A percentile compares a stretch with the other conserved stretches of the same genome.
phyloP scores from a whole-genome alignment of 2,797 vertebrate species.

The Onychomys leucogaster region DNA sequence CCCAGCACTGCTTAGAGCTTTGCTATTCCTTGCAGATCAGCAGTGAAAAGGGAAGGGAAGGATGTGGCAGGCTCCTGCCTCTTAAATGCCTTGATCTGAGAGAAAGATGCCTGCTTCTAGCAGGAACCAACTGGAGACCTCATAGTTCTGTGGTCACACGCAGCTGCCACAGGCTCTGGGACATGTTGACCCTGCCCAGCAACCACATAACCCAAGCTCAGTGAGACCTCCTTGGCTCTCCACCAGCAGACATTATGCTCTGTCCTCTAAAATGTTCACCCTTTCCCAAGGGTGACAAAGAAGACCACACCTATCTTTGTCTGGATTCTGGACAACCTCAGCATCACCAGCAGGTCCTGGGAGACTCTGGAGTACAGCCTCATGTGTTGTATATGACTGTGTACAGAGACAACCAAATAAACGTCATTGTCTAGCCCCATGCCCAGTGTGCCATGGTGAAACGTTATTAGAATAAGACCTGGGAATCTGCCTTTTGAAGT shows the following conservation, averaged over 20 bases:
- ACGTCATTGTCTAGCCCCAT: no score
- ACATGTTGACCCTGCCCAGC: not conserved
- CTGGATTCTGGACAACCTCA: not conserved
- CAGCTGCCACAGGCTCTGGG: not conserved
- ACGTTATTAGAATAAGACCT: not conserved
- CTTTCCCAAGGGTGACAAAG: no score
- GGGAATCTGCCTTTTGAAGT: not conserved
- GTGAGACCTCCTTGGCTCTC: not conserved
- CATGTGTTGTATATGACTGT: no score
- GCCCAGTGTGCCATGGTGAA: fast-evolving
- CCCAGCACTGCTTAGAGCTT: fast-evolving
- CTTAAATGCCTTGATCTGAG: no score
- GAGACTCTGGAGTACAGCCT: no score
- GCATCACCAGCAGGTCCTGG: not conserved
- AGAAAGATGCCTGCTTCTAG: fast-evolving
- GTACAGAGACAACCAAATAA: not conserved
- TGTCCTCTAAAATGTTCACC: not conserved
- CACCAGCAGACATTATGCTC: not conserved
- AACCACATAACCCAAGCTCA: not conserved
- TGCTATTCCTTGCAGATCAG: not conserved
- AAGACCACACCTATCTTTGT: not conserved
- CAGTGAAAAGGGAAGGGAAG: no score
- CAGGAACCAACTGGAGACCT: not conserved
- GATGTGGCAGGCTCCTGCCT: fast-evolving
- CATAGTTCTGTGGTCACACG: fast-evolving